phyloP scores from a whole-genome alignment of 2,113 vertebrate genomes.

The Sander vitreus region DNA sequence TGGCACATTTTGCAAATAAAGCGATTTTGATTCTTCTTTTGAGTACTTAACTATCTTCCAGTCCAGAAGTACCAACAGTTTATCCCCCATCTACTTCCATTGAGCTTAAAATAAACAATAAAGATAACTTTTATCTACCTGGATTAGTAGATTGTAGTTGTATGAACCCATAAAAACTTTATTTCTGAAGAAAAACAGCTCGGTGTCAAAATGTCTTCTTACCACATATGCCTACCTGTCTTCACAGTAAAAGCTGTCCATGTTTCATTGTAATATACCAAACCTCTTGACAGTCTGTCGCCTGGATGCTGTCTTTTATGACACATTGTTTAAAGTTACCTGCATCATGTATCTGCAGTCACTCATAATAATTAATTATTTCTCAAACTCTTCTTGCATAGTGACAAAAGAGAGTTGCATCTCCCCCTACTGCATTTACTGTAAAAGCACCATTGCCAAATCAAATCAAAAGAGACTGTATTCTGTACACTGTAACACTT shows the following conservation, averaged over 20 bases:
- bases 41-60: background rate
- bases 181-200: constrained; percentile 17
- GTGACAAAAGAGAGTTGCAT: constrained; percentile 63
- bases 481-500: background rate
- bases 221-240: constrained; percentile 6
- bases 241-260: constrained; percentile 15
- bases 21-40: too few species aligned
- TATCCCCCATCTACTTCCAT: background rate
- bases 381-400: constrained; percentile 8
- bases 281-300: constrained; percentile 36
- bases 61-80: background rate
- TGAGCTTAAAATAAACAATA: background rate
- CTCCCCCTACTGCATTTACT: constrained; percentile 74
- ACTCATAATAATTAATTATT: constrained; percentile 51
- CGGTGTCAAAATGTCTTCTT: constrained; percentile 6
- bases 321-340: constrained; percentile 37
- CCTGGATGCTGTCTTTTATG: constrained; percentile 33
- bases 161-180: background rate
- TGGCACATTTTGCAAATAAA: too few species aligned
- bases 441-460: constrained; percentile 28
- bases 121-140: background rate
- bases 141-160: background rate
- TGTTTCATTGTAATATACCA: constrained; percentile 24
- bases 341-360: constrained; percentile 43
- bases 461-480: background rate